Base-by-base conservation (phyloP, 2,113 vertebrate species). In the Hemiscyllium ocellatum region DNA sequence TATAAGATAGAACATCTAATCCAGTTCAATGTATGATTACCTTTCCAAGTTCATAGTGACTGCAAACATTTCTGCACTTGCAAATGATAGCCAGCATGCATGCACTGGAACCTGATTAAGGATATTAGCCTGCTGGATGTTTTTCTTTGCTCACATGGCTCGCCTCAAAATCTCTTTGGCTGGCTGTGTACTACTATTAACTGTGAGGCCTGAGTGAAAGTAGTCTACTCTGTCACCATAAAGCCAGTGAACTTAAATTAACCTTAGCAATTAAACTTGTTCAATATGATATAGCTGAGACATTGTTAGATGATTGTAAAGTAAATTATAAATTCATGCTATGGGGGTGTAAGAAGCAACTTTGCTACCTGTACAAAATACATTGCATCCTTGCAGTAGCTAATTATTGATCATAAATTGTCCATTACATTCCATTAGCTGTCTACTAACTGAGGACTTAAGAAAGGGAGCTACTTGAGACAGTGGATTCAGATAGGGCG, bases 391-490 rank as follows among this genome's bases (percentile, higher is more conserved):
- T 90, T 90, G 29, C 61, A n/a, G 6, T 65, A 66, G 90, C 90
- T 93, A 66, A 93, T 15, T 68, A 93, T 93, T 93, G 90, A 93
- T 37, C 61, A 68, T 93, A 33, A 93, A 93, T 93, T 93, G 65
- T 93, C 90, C 90, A 93, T 93, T 93, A 50, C 90, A 93, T 93
- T 93, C 90, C 90, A 93, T 66, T 93, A 93, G 90, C 61, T 93
- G 56, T 93, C 90, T 93, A 93, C 90, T 90, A 61, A 90, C 87
- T 93, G 61, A 66, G 90, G 90, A 93, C 90, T 93, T 93, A 68
- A 87, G 85, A 87, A 66, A 68, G 90, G 61, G 90, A 68, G n/a
- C 90, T 68, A 42, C 91, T 68, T 94, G 65, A 94, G 91, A 94
- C 66, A 94, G 37, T 69, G 91, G 91, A 94, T 69, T 94, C 91